phyloP scores from a whole-genome alignment of 2,113 vertebrate genomes.

The Rhipidura dahli region DNA sequence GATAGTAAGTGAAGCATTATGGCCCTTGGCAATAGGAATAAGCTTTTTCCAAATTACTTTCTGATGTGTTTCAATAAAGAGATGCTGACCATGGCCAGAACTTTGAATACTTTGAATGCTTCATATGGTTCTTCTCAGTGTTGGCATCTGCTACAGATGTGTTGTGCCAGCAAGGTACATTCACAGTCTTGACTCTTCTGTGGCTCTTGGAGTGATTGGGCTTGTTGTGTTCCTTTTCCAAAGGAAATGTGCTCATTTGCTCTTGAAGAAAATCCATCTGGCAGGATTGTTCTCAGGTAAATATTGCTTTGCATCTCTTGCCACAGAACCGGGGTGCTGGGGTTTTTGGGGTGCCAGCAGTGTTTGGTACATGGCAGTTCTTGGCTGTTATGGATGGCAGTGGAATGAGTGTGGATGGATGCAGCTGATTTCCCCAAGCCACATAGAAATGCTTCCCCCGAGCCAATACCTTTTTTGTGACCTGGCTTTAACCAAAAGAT shows the following conservation, averaged over 20 bases:
- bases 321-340: not conserved
- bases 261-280: not conserved
- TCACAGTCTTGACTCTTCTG: not conserved
- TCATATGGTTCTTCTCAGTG: not conserved
- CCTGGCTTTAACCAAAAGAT: not conserved
- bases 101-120: not conserved
- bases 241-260: not conserved
- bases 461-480: not conserved
- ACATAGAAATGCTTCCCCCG: not conserved
- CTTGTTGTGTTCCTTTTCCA: not conserved
- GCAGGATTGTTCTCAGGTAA: not conserved
- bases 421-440: not conserved
- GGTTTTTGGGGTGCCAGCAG: not conserved
- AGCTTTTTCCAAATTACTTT: not conserved
- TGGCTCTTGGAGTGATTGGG: not conserved
- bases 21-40: not conserved
- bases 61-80: not conserved
- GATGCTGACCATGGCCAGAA: not conserved
- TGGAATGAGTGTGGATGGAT: not conserved
- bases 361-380: not conserved
- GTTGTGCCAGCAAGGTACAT: not conserved
- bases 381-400: not conserved
- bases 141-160: not conserved
- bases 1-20: not conserved
- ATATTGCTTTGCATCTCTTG: not conserved